Base-by-base conservation (phyloP, 2,797 vertebrate genomes). In the Takifugu ocellatus region DNA sequence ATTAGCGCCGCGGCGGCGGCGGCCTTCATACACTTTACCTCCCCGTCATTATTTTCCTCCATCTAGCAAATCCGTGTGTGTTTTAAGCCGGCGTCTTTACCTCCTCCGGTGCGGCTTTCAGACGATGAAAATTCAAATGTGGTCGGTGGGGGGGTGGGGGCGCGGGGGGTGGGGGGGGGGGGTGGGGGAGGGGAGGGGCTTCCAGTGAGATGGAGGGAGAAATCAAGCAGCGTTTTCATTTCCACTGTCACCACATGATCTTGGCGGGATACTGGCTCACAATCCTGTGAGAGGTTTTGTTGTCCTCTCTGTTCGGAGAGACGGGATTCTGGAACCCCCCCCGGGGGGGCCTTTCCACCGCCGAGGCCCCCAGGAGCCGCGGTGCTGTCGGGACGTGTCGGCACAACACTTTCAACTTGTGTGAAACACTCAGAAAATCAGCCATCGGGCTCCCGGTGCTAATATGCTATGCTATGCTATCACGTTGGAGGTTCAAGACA, bases 231-330 rank as follows among this genome's bases (percentile, higher is more conserved):
- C 12, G 57, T 61, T 36, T 49, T 69, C 27, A 43, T 71, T 65
- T 61, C 43, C 49, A 26, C 33, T 6, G 27, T 16, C 24, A 9
- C 61, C 1, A 2, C 43, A 15, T 42, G 68, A 58, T 71, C 70
- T 54, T 59, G 56, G 68, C 65, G 26, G 66, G 62, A 68, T 59
- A 5, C 69, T 11, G 43, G 48, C 51, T 58, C 58, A 48, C 59
- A 67, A 59, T 58, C 58, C 48, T 52, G 49, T 46, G 62, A 55
- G 56, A 56, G 9, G 2, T 54, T 49, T 51, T 25, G 17, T 49
- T 62, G 21, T 50, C 6, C 0, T 26, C 39, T 42, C 21, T 17
- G 43, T 68, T 42, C 17, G 25, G 21, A 50, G 51, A 58, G 59
- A 66, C 49, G 17, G 7, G 43, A 52, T 55, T 10, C 62, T 56